phyloP scores from a whole-genome alignment of 2,888 invertebrate species.

The Magallana nippona region DNA sequence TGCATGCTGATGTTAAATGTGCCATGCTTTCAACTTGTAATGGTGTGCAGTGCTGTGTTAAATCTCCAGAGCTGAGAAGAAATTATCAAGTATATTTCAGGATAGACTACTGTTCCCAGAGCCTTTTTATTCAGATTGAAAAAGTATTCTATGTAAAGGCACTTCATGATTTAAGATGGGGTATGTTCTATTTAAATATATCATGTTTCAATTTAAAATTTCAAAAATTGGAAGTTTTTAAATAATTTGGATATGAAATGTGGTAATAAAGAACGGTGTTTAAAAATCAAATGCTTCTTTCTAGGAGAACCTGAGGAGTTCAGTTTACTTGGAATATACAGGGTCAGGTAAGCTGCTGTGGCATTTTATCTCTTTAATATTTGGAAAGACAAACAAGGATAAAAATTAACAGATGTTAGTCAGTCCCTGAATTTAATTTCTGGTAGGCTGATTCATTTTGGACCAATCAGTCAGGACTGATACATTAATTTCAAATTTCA shows the following conservation, averaged over 20 bases:
- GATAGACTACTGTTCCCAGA: slow-evolving; percentile 46
- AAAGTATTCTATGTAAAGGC: slow-evolving; percentile 43
- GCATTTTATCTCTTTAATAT: not conserved
- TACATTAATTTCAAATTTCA: too few species aligned
- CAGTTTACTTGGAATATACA: slow-evolving; percentile 44
- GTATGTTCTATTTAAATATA: not conserved
- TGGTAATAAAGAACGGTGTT: too few species aligned
- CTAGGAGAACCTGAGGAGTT: slow-evolving; percentile 46
- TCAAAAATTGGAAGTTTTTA: not conserved
- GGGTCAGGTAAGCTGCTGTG: slow-evolving; percentile 44
- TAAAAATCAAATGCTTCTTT: too few species aligned
- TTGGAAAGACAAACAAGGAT: too few species aligned
- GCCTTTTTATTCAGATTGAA: slow-evolving; percentile 45
- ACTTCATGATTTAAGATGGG: slow-evolving; percentile 32
- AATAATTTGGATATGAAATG: not conserved
- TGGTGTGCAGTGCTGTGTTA: slow-evolving; percentile 53
- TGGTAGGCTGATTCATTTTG: too few species aligned
- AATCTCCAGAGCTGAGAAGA: slow-evolving; percentile 48
- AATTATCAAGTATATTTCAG: slow-evolving; percentile 47
- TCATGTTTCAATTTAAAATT: not conserved
- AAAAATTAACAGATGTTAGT: too few species aligned
- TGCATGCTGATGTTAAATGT: slow-evolving; percentile 50
- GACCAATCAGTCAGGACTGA: too few species aligned
- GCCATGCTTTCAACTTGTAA: slow-evolving; percentile 50
- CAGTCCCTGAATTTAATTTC: too few species aligned